Conservation (phyloP, 2,113 vertebrate species). For the Ciconia stormi region DNA sequence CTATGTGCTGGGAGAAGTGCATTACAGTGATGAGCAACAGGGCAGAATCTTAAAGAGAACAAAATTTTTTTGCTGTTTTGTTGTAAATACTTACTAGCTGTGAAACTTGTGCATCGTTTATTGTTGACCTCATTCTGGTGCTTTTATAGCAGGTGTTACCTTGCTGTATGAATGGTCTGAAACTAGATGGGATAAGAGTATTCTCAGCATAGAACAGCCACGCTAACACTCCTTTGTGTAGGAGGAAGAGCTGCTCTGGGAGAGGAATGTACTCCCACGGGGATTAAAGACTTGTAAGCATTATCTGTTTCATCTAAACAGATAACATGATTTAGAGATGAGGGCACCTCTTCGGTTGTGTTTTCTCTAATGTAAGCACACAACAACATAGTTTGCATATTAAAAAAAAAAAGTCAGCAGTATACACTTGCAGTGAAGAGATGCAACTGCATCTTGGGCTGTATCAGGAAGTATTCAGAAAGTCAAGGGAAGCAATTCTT, state of each 20-base stretch:
- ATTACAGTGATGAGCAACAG: not conserved
- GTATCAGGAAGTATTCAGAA: not conserved
- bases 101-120: not conserved
- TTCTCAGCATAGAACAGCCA: not conserved
- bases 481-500: not conserved
- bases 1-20: not conserved
- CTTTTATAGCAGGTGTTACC: not conserved
- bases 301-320: not conserved
- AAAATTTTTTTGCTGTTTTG: not conserved
- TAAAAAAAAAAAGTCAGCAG: not conserved
- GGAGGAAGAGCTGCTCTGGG: not conserved
- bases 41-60: not conserved
- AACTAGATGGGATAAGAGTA: not conserved
- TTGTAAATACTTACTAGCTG: not conserved
- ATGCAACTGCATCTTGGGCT: not conserved
- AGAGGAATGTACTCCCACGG: not conserved
- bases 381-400: not conserved
- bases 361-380: not conserved
- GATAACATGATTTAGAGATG: not conserved
- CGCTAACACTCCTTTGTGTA: not conserved
- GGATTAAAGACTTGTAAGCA: not conserved
- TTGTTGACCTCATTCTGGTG: not conserved
- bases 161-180: not conserved
- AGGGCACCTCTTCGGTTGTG: not conserved
- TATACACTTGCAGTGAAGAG: not conserved